These are phyloP conservation scores for Schizotus pectinicornis DNA, from an alignment of 2,888 invertebrate genomes.

Conservation along the genomic window DNA sequence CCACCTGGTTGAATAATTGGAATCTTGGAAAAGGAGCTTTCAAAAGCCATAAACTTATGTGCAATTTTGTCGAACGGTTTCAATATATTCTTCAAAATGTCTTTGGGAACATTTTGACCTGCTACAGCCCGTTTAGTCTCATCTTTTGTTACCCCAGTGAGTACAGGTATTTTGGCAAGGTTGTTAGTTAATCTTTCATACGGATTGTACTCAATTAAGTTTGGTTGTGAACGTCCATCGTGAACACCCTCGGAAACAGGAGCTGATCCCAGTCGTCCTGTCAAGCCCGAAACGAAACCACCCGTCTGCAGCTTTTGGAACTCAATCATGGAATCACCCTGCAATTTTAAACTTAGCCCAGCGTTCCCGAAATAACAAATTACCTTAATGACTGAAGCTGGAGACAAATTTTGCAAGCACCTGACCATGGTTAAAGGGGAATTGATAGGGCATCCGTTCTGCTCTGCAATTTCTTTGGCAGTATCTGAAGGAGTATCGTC, in stretches of 20 bases:
- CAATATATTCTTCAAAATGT: slow-evolving; percentile 55
- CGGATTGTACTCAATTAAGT: slow-evolving; percentile 69
- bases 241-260: slow-evolving; percentile 72
- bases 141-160: slow-evolving; percentile 76
- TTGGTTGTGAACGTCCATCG: slow-evolving; percentile 72
- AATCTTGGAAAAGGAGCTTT: no score
- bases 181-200: slow-evolving; percentile 63
- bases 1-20: no score
- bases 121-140: slow-evolving; percentile 67
- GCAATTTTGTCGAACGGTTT: slow-evolving; percentile 55
- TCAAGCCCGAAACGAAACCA: slow-evolving; percentile 69
- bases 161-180: slow-evolving; percentile 66
- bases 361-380: slow-evolving; percentile 2
- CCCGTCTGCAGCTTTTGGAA: slow-evolving; percentile 63
- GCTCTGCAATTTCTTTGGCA: slow-evolving; percentile 66
- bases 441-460: slow-evolving; percentile 67
- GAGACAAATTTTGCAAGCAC: slow-evolving; percentile 66
- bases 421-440: slow-evolving; percentile 68
- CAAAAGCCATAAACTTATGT: not conserved
- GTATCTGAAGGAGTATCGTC: slow-evolving; percentile 69
- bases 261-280: slow-evolving; percentile 67
- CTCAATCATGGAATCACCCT: slow-evolving; percentile 68
- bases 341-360: slow-evolving; percentile 11
- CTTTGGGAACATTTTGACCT: slow-evolving; percentile 49
- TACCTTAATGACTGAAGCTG: slow-evolving; percentile 59